Conservation (phyloP, 2,113 vertebrate species). For the Amblyornis subalaris region DNA sequence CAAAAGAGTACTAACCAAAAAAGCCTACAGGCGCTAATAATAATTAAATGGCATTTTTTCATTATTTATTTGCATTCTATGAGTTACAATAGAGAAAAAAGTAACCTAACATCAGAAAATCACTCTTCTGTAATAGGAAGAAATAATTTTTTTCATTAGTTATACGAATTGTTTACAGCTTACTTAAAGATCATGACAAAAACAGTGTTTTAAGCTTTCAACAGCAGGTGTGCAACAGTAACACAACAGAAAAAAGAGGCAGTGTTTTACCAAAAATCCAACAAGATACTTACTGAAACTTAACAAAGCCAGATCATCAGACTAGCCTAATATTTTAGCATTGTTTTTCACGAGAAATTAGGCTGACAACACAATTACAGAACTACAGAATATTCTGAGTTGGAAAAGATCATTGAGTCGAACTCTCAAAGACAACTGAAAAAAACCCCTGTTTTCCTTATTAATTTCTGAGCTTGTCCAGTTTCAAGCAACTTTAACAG, state of each 20-base stretch:
- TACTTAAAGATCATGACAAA: neutral
- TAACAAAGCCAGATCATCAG: neutral
- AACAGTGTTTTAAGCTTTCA: neutral
- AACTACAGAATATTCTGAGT: neutral
- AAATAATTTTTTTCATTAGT: neutral
- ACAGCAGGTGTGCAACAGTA: neutral
- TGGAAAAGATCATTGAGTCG: neutral
- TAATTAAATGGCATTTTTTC: neutral
- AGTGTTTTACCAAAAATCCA: rapidly evolving
- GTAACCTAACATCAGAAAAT: neutral
- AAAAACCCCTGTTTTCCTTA: neutral
- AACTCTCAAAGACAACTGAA: neutral
- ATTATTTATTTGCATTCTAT: neutral
- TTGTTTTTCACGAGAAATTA: neutral
- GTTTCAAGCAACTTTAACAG: neutral
- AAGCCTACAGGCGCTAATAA: neutral
- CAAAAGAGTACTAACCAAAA: neutral
- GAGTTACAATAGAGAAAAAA: neutral
- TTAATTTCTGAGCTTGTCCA: neutral
- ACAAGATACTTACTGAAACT: neutral
- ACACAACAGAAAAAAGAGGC: neutral
- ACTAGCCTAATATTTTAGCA: neutral
- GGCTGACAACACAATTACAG: neutral
- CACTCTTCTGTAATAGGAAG: neutral
- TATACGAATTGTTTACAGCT: neutral